These are phyloP conservation scores for Ectemnius continuus DNA, from an alignment of 2,888 invertebrate genomes.

Conservation along the genomic window DNA sequence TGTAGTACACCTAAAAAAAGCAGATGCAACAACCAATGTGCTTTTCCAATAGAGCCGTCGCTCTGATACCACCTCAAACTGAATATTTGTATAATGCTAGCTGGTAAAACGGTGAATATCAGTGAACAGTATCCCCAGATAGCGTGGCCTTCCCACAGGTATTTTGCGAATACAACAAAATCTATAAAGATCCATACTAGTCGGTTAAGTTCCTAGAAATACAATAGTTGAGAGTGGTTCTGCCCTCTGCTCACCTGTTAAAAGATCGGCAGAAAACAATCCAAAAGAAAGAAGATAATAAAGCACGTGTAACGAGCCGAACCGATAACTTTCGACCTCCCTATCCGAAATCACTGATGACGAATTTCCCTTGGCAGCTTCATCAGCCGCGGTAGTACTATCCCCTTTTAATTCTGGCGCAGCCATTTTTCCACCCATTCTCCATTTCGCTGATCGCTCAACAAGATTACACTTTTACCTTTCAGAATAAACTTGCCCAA, in stretches of 20 bases:
- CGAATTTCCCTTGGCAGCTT: slow-evolving; percentile 53
- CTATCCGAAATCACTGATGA: slow-evolving; percentile 48
- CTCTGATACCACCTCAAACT: slow-evolving; percentile 81
- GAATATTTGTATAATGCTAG: slow-evolving; percentile 81
- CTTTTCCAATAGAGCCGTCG: slow-evolving; percentile 78
- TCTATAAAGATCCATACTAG: slow-evolving; percentile 76
- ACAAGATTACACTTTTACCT: too few relatives aligned
- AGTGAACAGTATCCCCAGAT: slow-evolving; percentile 81
- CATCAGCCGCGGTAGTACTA: slow-evolving; percentile 51
- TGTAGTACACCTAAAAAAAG: slow-evolving; percentile 81
- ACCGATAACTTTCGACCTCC: slow-evolving; percentile 59
- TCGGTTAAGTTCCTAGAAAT: not conserved
- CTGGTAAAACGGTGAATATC: slow-evolving; percentile 80
- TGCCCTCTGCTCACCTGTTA: slow-evolving; percentile 79
- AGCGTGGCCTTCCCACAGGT: slow-evolving; percentile 80
- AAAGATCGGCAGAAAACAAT: slow-evolving; percentile 81
- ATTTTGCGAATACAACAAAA: slow-evolving; percentile 80
- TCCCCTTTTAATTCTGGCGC: slow-evolving; percentile 63
- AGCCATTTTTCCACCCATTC: slow-evolving; percentile 65
- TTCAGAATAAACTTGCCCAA: too few relatives aligned
- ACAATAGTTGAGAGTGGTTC: not conserved
- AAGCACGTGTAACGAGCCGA: slow-evolving; percentile 59
- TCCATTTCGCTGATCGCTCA: slow-evolving; percentile 21
- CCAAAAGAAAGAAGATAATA: slow-evolving; percentile 79
- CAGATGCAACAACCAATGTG: slow-evolving; percentile 81